Evolutionary conservation across 2,797 vertebrate species (phyloP).

Genomic region (Varecia variegata): DNA sequence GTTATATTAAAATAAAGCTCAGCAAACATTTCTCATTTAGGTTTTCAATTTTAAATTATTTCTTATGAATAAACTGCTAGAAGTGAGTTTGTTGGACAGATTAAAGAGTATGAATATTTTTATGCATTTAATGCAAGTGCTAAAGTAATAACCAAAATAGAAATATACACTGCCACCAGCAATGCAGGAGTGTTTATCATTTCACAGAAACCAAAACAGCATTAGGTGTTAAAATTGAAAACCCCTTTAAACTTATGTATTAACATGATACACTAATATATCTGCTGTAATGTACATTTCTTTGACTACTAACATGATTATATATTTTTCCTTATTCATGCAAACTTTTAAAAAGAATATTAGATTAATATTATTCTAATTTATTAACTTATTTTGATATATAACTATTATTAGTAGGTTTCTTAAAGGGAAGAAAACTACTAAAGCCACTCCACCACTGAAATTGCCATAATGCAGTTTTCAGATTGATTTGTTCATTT

Average conservation of each 20-base stretch:
- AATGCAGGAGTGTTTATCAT: background rate
- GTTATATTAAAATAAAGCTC: conserved; percentile 29
- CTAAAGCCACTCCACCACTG: background rate
- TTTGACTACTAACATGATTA: background rate
- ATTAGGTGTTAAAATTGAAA: background rate
- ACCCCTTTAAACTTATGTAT: background rate
- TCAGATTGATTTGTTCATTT: background rate
- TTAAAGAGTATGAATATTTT: background rate
- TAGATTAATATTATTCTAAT: background rate
- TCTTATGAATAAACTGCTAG: conserved; percentile 22
- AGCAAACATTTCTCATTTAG: background rate
- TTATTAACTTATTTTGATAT: background rate
- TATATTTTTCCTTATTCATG: background rate
- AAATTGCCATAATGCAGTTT: background rate
- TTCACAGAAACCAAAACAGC: conserved; percentile 23
- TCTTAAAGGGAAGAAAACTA: conserved; percentile 18
- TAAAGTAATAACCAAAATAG: conserved; percentile 22
- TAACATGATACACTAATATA: background rate
- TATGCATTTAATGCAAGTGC: background rate
- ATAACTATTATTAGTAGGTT: background rate
- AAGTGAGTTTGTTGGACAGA: background rate
- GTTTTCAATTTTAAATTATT: conserved; percentile 41
- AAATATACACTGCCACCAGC: conserved; percentile 16
- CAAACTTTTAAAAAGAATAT: conserved; percentile 24
- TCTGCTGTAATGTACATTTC: background rate